A percentile compares a stretch with the other conserved stretches of the same genome.
Conservation (phyloP, 2,888 invertebrate species). For the Drosophila nr. medialis region DNA sequence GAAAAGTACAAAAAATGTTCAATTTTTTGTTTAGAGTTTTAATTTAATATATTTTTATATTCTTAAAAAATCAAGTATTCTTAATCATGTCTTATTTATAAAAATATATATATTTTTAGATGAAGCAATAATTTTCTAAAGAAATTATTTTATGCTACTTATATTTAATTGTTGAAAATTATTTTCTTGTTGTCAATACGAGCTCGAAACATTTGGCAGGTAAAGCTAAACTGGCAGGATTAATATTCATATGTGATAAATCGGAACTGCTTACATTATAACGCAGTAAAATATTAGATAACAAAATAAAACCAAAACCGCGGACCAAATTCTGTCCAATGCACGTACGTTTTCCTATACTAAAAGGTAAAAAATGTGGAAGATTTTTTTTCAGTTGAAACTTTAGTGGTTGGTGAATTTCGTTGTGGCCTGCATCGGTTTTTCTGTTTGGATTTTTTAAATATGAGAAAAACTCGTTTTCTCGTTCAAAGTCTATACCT, state of each 20-base stretch:
- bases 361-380: slow-evolving; percentile 93
- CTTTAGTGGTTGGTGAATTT: neutral
- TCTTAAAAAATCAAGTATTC: neutral
- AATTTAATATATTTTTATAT: neutral
- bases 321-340: slow-evolving; percentile 93
- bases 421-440: neutral
- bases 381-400: slow-evolving; percentile 86
- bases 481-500: slow-evolving; percentile 86
- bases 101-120: neutral
- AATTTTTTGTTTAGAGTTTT: neutral
- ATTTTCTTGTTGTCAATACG: slow-evolving; percentile 84
- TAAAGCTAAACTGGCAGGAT: slow-evolving; percentile 90
- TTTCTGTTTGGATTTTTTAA: neutral
- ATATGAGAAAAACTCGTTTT: slow-evolving; percentile 7
- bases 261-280: slow-evolving; percentile 88
- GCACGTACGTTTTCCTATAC: slow-evolving; percentile 94
- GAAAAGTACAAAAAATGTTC: neutral
- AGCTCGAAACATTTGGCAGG: slow-evolving; percentile 90
- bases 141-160: neutral
- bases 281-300: slow-evolving; percentile 89
- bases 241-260: slow-evolving; percentile 86
- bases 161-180: neutral
- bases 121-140: neutral
- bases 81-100: neutral
- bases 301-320: slow-evolving; percentile 90